phyloP scores from a whole-genome alignment of 2,888 invertebrate species.

The Scaptodrosophila latifasciaeformis region DNA sequence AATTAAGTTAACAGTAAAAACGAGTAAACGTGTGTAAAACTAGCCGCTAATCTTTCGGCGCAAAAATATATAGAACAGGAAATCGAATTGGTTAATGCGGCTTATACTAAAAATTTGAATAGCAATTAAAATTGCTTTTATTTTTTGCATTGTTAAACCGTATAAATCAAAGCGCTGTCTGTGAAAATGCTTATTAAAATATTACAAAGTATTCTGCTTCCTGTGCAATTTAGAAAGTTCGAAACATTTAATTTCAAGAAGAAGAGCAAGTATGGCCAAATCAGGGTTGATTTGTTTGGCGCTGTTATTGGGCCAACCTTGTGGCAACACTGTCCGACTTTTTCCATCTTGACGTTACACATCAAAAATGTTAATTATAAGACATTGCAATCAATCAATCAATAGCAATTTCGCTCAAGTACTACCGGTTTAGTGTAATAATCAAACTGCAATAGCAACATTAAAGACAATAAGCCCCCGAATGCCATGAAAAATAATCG shows the following conservation, averaged over 20 bases:
- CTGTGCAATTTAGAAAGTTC: too few relatives aligned
- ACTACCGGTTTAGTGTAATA: conserved; percentile 29
- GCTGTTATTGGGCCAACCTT: too few relatives aligned
- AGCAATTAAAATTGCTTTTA: too few relatives aligned
- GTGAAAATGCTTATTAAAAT: too few relatives aligned
- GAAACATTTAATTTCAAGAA: conserved; percentile 6
- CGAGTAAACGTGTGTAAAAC: conserved; percentile 40
- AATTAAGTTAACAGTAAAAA: conserved; percentile 48
- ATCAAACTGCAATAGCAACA: conserved; percentile 4
- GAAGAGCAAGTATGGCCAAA: neutral
- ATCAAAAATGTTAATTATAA: conserved; percentile 9
- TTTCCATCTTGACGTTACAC: too few relatives aligned
- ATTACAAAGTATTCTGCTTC: too few relatives aligned
- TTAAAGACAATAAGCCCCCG: conserved; percentile 7
- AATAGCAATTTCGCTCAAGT: conserved; percentile 36
- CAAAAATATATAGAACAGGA: conserved; percentile 37
- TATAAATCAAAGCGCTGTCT: too few relatives aligned
- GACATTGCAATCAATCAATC: conserved; percentile 28
- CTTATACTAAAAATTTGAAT: neutral
- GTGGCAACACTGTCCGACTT: too few relatives aligned
- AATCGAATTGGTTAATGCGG: conserved; percentile 10
- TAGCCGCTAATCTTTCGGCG: conserved; percentile 18
- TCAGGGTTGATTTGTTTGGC: too few relatives aligned
- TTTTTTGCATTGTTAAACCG: too few relatives aligned
- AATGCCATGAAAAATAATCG: conserved; percentile 8